These are phyloP conservation scores for Speoplatyrhinus poulsoni DNA, from an alignment of 2,113 vertebrate genomes.

Conservation along the genomic window DNA sequence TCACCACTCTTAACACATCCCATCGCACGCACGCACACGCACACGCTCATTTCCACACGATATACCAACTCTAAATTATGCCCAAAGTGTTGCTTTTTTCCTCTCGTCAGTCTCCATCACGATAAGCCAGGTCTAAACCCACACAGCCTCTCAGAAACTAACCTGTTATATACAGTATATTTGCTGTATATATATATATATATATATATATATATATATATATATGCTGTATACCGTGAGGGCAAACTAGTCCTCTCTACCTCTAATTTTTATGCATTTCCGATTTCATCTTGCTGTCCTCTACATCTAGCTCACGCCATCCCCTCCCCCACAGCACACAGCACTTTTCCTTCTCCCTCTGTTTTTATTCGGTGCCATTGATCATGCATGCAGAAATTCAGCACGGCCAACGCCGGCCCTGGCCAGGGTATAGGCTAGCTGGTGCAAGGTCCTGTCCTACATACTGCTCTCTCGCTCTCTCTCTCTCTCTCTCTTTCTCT, in stretches of 20 bases:
- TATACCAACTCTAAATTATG: slow-evolving; percentile 16
- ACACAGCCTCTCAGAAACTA: too few relatives aligned
- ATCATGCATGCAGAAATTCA: slow-evolving; percentile 83
- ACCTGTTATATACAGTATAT: too few relatives aligned
- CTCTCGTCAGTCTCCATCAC: too few relatives aligned
- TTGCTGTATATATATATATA: too few relatives aligned
- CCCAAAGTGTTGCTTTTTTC: slow-evolving; percentile 6
- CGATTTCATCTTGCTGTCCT: slow-evolving; percentile 11
- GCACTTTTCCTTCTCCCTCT: slow-evolving; percentile 52
- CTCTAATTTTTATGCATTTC: slow-evolving; percentile 16
- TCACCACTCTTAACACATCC: neutral
- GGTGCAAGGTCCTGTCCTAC: slow-evolving; percentile 75
- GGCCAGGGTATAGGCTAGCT: slow-evolving; percentile 68
- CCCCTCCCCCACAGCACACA: slow-evolving; percentile 54
- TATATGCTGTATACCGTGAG: too few relatives aligned
- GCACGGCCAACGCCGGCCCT: slow-evolving; percentile 70
- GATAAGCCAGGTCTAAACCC: too few relatives aligned
- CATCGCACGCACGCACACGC: neutral
- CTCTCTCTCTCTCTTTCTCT: too few relatives aligned
- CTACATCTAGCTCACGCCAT: slow-evolving; percentile 45
- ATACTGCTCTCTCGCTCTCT: slow-evolving; percentile 62
- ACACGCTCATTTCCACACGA: neutral
- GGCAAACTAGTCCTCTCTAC: neutral
- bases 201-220: too few relatives aligned
- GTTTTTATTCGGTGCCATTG: slow-evolving; percentile 76